A percentile compares a stretch with the other conserved stretches of the same genome.
Evolutionary conservation across 2,888 invertebrate genomes (phyloP).

Genomic region (Callyntrura guangdongensis): DNA sequence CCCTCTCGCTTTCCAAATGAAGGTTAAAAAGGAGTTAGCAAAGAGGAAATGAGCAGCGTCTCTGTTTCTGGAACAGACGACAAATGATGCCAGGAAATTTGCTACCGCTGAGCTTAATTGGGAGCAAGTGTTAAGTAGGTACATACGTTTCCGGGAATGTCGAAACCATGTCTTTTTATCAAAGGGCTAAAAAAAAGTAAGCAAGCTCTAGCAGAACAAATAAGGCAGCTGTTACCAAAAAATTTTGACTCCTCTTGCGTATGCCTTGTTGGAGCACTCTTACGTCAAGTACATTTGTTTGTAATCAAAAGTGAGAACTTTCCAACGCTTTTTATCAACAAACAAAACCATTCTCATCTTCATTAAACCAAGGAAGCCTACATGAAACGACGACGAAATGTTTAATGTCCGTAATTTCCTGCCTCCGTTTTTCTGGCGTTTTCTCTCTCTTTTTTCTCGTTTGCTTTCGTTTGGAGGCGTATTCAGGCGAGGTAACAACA

Average conservation of each 20-base stretch:
- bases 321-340: not conserved
- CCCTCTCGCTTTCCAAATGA: not conserved
- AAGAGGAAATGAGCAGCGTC: not conserved
- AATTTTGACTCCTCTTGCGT: not conserved
- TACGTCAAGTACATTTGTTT: no score
- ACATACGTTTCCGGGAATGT: no score
- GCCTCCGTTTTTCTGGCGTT: not conserved
- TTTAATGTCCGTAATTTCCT: conserved; percentile 1
- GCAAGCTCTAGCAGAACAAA: not conserved
- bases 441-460: not conserved
- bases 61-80: conserved; percentile 28
- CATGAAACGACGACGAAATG: not conserved
- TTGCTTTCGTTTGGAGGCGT: not conserved
- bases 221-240: no score
- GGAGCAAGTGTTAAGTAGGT: no score
- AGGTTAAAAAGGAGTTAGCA: conserved; percentile 20
- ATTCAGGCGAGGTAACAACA: not conserved
- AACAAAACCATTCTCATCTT: not conserved
- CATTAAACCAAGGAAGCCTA: not conserved
- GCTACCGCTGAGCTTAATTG: no score
- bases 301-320: no score
- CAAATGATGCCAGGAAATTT: not conserved
- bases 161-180: no score
- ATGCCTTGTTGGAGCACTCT: no score
- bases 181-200: not conserved